A percentile compares a stretch with the other conserved stretches of the same genome.
These are phyloP conservation scores for Chaetodon auriga DNA, from an alignment of 2,113 vertebrate genomes.

Conservation along the genomic window DNA sequence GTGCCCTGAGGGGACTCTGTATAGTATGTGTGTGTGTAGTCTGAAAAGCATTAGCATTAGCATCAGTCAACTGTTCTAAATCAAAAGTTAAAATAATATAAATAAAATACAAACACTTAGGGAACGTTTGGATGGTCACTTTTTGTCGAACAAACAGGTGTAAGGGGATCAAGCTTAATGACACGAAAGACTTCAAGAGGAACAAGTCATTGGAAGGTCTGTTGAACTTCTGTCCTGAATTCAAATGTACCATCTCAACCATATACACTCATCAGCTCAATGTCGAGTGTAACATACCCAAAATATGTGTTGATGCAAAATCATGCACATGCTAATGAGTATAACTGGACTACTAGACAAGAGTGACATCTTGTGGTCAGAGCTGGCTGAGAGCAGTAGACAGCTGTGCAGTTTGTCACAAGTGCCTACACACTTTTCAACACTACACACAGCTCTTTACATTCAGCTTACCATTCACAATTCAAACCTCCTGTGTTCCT, in stretches of 20 bases:
- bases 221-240: neutral
- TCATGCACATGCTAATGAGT: neutral
- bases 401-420: too few relatives aligned
- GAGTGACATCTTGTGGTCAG: constrained; percentile 73
- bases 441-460: too few relatives aligned
- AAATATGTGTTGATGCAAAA: neutral
- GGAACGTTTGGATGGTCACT: neutral
- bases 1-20: constrained; percentile 36
- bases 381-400: neutral
- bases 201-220: neutral
- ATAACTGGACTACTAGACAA: constrained; percentile 13
- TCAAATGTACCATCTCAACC: neutral
- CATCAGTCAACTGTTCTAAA: constrained; percentile 13
- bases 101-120: constrained; percentile 11
- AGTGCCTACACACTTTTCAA: too few relatives aligned
- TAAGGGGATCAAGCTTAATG: neutral
- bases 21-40: constrained; percentile 19
- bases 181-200: constrained; percentile 1
- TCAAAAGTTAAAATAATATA: constrained; percentile 18
- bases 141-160: constrained; percentile 1
- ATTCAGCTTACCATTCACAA: too few relatives aligned
- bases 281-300: neutral
- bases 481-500: too few relatives aligned
- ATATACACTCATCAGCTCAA: neutral
- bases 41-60: neutral